Conservation (phyloP, 2,888 invertebrate species). For the Stenodema calcarata region DNA sequence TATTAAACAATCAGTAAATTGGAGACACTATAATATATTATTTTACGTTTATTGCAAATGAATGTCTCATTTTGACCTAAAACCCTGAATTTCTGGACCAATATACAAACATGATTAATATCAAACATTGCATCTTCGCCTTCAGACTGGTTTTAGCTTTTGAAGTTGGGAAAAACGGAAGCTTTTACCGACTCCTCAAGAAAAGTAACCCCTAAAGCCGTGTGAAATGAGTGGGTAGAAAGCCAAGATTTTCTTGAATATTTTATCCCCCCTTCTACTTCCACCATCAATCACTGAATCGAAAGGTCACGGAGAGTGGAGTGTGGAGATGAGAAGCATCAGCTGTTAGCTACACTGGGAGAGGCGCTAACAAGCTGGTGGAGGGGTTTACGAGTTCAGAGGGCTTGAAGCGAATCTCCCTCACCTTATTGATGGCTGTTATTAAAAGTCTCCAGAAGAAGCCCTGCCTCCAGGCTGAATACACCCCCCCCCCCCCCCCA, state of each 20-base stretch:
- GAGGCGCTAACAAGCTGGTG: not conserved
- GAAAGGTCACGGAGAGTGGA: not conserved
- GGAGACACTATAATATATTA: too few species aligned
- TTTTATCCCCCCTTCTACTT: not conserved
- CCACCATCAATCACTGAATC: slow-evolving; percentile 3
- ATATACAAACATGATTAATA: too few species aligned
- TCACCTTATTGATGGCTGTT: not conserved
- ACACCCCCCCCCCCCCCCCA: not conserved
- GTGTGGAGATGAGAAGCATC: not conserved
- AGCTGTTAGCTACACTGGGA: not conserved
- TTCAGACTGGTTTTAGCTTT: not conserved
- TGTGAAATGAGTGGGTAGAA: not conserved
- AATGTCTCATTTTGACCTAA: too few species aligned
- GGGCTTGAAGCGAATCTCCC: not conserved
- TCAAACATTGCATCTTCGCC: too few species aligned
- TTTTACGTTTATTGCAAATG: too few species aligned
- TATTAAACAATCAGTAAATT: too few species aligned
- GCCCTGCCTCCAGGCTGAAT: not conserved
- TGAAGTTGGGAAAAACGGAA: not conserved
- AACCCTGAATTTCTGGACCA: too few species aligned
- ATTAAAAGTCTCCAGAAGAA: not conserved
- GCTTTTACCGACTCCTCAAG: not conserved
- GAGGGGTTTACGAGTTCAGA: not conserved
- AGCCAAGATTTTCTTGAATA: not conserved
- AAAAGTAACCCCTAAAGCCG: not conserved